Evolutionary conservation across 2,797 vertebrate species (phyloP).

Genomic region (Myotis vivesi): DNA sequence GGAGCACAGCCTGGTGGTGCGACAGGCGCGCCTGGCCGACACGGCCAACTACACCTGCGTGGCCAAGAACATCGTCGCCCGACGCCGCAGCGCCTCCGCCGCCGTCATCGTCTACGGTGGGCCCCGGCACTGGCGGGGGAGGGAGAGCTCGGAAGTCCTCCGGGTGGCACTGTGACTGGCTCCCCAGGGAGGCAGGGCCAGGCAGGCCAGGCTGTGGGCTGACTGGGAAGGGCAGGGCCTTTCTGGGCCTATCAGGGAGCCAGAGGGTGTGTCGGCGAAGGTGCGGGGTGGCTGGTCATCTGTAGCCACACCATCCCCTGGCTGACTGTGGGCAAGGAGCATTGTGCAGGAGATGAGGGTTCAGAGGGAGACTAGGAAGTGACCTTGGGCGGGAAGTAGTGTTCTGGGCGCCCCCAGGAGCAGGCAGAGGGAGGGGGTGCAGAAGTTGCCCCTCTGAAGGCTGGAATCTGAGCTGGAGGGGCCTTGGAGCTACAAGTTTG

Average conservation of each 20-base stretch:
- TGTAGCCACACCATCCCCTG: not conserved
- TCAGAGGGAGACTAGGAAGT: not conserved
- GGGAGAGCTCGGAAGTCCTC: not conserved
- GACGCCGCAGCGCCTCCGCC: constrained; percentile 93
- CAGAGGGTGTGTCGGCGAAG: not conserved
- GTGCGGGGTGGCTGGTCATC: not conserved
- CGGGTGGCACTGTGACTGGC: not conserved
- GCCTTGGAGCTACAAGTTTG: not conserved
- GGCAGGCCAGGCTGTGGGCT: not conserved
- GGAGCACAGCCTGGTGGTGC: constrained; percentile 97
- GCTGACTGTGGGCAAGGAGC: not conserved
- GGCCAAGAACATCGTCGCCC: constrained; percentile 98
- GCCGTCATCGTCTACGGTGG: constrained; percentile 95
- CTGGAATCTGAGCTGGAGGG: not conserved
- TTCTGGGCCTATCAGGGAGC: not conserved
- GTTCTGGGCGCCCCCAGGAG: not conserved
- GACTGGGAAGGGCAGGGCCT: not conserved
- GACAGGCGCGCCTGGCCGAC: constrained; percentile 95
- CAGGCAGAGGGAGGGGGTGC: not conserved
- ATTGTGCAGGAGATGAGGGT: not conserved
- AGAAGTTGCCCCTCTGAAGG: not conserved
- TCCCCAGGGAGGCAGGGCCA: not conserved
- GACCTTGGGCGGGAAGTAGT: not conserved
- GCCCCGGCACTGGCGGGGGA: not conserved
- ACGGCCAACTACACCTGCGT: constrained; percentile 99